Evolutionary conservation across 1,140 invertebrate genomes (phyloP).

Genomic region (Trichonephila clavipes): DNA sequence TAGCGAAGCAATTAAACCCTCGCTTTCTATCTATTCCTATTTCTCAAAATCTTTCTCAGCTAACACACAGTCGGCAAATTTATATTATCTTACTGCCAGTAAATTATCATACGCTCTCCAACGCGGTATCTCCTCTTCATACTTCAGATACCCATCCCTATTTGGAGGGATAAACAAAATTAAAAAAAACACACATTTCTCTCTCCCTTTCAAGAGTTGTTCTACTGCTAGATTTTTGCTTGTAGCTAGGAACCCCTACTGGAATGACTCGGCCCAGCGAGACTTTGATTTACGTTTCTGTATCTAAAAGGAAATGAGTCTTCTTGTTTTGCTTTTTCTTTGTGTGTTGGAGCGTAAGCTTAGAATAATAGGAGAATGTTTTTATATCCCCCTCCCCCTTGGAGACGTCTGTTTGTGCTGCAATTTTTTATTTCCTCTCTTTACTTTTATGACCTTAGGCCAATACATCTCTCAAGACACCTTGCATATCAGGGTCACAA

Average conservation of each 20-base stretch:
- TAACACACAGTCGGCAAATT: background rate
- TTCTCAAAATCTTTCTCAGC: background rate
- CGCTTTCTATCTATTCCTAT: background rate
- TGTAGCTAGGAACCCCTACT: slow-evolving; percentile 54
- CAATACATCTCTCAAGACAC: slow-evolving; percentile 26
- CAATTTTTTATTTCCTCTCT: slow-evolving; percentile 26
- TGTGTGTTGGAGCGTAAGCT: slow-evolving; percentile 42
- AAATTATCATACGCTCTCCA: background rate
- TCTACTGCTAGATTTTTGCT: background rate
- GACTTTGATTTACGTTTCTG: slow-evolving; percentile 62
- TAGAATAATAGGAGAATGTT: slow-evolving; percentile 68
- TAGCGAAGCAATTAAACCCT: background rate
- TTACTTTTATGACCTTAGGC: slow-evolving; percentile 62
- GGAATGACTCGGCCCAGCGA: slow-evolving; percentile 11
- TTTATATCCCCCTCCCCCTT: slow-evolving; percentile 43
- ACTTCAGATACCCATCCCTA: background rate
- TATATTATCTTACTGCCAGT: background rate
- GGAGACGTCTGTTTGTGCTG: slow-evolving; percentile 48
- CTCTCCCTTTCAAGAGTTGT: background rate
- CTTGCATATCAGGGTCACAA: slow-evolving; percentile 22
- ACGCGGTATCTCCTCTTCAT: background rate
- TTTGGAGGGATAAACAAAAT: slow-evolving; percentile 18
- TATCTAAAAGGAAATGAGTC: slow-evolving; percentile 42
- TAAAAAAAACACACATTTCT: background rate
- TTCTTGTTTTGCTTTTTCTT: slow-evolving; percentile 54